phyloP scores from a whole-genome alignment of 2,113 vertebrate genomes.

The Sterrhoptilus dennistouni region DNA sequence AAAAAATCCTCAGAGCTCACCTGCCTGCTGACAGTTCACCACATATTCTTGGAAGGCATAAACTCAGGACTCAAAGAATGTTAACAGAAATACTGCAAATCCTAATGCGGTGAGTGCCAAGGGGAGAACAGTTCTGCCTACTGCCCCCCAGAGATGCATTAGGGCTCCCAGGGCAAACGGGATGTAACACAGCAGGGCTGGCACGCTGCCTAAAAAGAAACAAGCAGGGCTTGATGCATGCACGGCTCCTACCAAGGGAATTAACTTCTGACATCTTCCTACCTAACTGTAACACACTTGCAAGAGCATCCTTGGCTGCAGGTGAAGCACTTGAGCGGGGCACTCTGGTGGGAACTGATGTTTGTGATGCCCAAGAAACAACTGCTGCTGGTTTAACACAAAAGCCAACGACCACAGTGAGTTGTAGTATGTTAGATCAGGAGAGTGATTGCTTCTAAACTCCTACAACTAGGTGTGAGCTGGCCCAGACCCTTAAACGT shows the following conservation, averaged over 20 bases:
- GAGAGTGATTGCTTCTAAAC: background rate
- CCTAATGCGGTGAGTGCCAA: background rate
- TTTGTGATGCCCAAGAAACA: background rate
- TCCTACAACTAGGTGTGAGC: accelerated
- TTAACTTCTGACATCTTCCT: background rate
- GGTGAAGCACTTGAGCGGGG: background rate
- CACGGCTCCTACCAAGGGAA: background rate
- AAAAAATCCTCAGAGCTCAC: background rate
- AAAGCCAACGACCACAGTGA: background rate
- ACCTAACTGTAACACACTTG: background rate
- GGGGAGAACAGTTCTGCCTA: background rate
- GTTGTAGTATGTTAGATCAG: background rate
- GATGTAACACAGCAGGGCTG: background rate
- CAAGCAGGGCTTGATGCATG: background rate
- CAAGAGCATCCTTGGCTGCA: background rate
- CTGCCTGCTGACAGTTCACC: background rate
- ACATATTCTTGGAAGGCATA: background rate
- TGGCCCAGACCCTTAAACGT: background rate
- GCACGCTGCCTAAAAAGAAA: background rate
- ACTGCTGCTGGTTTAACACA: background rate
- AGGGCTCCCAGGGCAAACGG: background rate
- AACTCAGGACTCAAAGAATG: background rate
- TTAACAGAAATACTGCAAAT: background rate
- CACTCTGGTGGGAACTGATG: background rate
- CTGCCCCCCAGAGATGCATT: background rate